A percentile compares a stretch with the other conserved stretches of the same genome.
These are phyloP conservation scores for Corythoichthys haematopterus DNA, from an alignment of 2,113 vertebrate species.

Conservation along the genomic window DNA sequence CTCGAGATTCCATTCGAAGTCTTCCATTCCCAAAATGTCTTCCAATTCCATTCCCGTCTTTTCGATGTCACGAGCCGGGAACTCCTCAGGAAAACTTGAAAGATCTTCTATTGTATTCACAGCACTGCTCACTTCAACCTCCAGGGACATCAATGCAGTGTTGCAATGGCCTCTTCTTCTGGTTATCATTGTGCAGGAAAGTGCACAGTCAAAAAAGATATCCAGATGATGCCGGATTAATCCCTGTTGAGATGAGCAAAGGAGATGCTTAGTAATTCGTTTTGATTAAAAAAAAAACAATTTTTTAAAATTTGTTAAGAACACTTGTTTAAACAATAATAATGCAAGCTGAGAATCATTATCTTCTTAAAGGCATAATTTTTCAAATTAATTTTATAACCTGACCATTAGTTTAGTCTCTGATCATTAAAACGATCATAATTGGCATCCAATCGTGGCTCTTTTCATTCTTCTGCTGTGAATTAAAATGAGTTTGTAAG, in stretches of 20 bases:
- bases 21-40: slow-evolving; percentile 58
- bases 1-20: slow-evolving; percentile 63
- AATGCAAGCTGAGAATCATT: not conserved
- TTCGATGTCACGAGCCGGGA: slow-evolving; percentile 41
- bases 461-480: not conserved
- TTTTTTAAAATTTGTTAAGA: not conserved
- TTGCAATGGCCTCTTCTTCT: slow-evolving; percentile 65
- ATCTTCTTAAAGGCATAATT: not conserved
- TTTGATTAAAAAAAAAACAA: not conserved
- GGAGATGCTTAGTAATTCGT: not conserved
- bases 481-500: too few species aligned
- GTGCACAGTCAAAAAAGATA: not conserved
- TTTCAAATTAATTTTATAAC: not conserved
- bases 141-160: slow-evolving; percentile 17
- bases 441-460: too few species aligned
- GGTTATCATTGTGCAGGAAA: slow-evolving; percentile 64
- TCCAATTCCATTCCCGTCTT: slow-evolving; percentile 53
- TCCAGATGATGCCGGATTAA: not conserved
- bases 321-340: not conserved
- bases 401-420: too few species aligned
- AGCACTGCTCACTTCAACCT: slow-evolving; percentile 29
- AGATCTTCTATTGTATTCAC: slow-evolving; percentile 28
- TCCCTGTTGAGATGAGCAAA: not conserved
- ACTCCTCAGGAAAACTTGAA: slow-evolving; percentile 4
- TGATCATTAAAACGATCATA: too few species aligned